Conservation (phyloP, 2,797 vertebrate species). For the Gephyroberyx darwinii region DNA sequence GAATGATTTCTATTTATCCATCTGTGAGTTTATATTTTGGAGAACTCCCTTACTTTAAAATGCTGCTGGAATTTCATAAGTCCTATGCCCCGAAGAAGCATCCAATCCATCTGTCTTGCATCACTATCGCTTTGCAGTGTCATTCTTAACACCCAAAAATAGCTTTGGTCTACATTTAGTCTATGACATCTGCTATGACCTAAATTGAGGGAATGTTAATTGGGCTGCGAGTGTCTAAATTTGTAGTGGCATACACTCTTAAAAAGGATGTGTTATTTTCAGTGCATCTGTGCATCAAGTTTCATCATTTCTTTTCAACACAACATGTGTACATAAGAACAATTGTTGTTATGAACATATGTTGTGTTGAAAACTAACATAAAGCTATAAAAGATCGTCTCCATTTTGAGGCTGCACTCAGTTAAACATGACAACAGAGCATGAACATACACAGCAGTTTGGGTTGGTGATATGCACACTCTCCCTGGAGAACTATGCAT, state of each 20-base stretch:
- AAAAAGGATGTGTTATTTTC: constrained; percentile 38
- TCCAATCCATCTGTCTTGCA: constrained; percentile 58
- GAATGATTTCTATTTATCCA: constrained; percentile 29
- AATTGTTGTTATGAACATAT: too few species aligned
- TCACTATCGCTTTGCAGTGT: constrained; percentile 68
- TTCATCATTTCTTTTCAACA: too few species aligned
- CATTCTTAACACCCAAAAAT: constrained; percentile 74
- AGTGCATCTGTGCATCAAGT: constrained; percentile 14
- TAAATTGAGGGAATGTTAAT: constrained; percentile 70
- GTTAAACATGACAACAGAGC: not conserved
- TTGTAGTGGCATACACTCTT: constrained; percentile 42
- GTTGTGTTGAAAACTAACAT: not conserved
- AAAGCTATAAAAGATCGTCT: not conserved
- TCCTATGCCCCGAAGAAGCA: constrained; percentile 44
- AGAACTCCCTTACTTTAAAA: constrained; percentile 24
- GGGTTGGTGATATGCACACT: constrained; percentile 3
- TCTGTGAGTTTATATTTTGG: constrained; percentile 31
- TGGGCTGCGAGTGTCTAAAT: constrained; percentile 61
- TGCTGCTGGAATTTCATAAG: constrained; percentile 35
- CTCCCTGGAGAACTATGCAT: constrained; percentile 30
- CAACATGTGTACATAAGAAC: too few species aligned
- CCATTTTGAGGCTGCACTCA: too few species aligned
- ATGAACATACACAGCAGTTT: not conserved
- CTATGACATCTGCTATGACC: constrained; percentile 70
- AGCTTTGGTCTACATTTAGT: constrained; percentile 75